Evolutionary conservation across 2,888 invertebrate genomes (phyloP), one percentile per base, ranked within the genome.

Genomic region (Suillia variegata): DNA sequence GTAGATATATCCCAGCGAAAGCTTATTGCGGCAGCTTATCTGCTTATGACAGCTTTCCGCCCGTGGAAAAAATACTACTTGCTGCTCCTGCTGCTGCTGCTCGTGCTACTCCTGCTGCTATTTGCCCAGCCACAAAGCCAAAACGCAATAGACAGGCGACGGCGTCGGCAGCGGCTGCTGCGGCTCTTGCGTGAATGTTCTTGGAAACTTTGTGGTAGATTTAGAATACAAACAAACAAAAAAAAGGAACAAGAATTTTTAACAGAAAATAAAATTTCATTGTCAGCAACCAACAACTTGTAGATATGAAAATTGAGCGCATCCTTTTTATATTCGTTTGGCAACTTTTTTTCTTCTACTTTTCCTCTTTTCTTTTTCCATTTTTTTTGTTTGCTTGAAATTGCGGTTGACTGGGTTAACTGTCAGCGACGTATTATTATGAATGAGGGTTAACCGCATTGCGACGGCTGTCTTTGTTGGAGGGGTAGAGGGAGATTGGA

Each of bases 11-110:
- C 74, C 73, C 62, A 63, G 72, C 69, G 70, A 69, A 61, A 63
- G 79, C 78, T 78, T 78, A 77, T 77, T 78, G 78, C 76, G 72
- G 76, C 70, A 70, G 78, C 78, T 78, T 78, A 78, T 78, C 78
- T 78, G 79, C 79, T 78, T 78, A 78, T 78, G 78, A 78, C 78
- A 78, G 78, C 77, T 79, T 79, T 77, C 74, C 75, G 77, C 74
- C 70, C 69, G 58, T 45, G 49, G 54, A 59, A 33, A 56, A 64
- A 54, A 54, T 38, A 13, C n/a, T n/a, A n/a, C n/a, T n/a, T 38
- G 38, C 38, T n/a, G n/a, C n/a, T n/a, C n/a, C n/a, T n/a, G n/a
- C n/a, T n/a, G n/a, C n/a, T n/a, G n/a, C n/a, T n/a, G n/a, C n/a
- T n/a, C n/a, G n/a, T n/a, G n/a, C n/a, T n/a, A n/a, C n/a, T n/a